These are phyloP conservation scores for Gallirallus australis DNA, from an alignment of 2,797 vertebrate genomes.

Conservation along the genomic window DNA sequence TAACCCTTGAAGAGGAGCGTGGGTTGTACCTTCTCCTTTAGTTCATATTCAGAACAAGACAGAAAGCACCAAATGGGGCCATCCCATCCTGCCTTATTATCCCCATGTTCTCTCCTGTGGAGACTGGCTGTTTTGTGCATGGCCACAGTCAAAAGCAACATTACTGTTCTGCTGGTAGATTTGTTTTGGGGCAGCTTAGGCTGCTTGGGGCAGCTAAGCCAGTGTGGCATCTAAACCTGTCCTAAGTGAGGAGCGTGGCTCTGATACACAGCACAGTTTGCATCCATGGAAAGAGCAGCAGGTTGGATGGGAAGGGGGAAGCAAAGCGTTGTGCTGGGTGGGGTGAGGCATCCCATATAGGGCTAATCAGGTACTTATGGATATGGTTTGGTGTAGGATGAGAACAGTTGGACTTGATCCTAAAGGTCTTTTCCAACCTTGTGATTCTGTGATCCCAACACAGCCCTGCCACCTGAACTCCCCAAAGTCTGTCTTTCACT, in stretches of 20 bases:
- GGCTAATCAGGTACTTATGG: no score
- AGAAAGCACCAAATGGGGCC: neutral
- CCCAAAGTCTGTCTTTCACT: neutral
- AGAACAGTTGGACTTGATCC: no score
- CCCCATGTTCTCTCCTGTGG: neutral
- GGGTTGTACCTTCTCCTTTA: neutral
- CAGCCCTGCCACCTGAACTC: neutral
- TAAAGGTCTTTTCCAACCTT: no score
- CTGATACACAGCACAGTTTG: fast-evolving
- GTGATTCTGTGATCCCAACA: no score
- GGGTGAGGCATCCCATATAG: neutral
- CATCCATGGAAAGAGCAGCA: neutral
- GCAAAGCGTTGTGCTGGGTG: neutral
- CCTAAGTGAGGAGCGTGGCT: neutral
- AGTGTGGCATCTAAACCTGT: neutral
- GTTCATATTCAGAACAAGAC: neutral
- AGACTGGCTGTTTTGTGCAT: neutral
- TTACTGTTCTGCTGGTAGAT: neutral
- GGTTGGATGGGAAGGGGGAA: neutral
- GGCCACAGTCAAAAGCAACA: neutral
- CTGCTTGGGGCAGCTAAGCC: neutral
- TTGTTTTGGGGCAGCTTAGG: neutral
- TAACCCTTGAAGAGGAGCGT: neutral
- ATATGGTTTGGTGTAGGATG: no score
- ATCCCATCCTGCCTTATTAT: neutral